Conservation (phyloP, 2,888 invertebrate genomes). For the Macrosoma leucophasiata region DNA sequence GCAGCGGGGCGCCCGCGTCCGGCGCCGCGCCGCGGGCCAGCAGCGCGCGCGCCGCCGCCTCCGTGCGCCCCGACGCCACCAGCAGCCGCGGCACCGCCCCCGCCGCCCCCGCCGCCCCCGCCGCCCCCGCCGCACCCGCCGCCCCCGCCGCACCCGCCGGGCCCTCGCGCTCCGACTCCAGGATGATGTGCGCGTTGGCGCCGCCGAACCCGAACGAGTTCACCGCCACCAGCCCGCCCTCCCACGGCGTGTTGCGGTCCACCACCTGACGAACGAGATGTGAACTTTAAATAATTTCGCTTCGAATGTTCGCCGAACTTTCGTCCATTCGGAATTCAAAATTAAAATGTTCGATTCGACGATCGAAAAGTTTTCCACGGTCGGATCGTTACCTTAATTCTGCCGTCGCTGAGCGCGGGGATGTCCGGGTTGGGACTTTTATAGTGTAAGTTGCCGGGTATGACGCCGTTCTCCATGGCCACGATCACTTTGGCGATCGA, state of each 20-base stretch:
- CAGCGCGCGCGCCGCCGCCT: constrained; percentile 82
- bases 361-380: background rate
- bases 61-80: constrained; percentile 89
- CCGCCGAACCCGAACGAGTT: constrained; percentile 99
- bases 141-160: constrained; percentile 73
- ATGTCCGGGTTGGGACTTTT: constrained; percentile 91
- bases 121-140: constrained; percentile 73
- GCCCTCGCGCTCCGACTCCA: constrained; percentile 83
- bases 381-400: constrained; percentile 79
- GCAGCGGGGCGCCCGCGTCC: constrained; percentile 82
- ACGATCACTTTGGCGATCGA: constrained; percentile 93
- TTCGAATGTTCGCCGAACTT: background rate
- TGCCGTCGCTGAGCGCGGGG: constrained; percentile 91
- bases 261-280: constrained; percentile 77
- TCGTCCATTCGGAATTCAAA: background rate
- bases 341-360: background rate
- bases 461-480: constrained; percentile 92
- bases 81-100: constrained; percentile 79
- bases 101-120: constrained; percentile 53
- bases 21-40: constrained; percentile 78
- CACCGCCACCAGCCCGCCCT: constrained; percentile 93
- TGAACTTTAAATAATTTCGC: background rate
- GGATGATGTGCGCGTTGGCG: constrained; percentile 93
- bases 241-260: constrained; percentile 86
- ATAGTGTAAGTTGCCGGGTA: constrained; percentile 96